Conservation (phyloP, 2,888 invertebrate species). For the Petrolisthes manimaculis region DNA sequence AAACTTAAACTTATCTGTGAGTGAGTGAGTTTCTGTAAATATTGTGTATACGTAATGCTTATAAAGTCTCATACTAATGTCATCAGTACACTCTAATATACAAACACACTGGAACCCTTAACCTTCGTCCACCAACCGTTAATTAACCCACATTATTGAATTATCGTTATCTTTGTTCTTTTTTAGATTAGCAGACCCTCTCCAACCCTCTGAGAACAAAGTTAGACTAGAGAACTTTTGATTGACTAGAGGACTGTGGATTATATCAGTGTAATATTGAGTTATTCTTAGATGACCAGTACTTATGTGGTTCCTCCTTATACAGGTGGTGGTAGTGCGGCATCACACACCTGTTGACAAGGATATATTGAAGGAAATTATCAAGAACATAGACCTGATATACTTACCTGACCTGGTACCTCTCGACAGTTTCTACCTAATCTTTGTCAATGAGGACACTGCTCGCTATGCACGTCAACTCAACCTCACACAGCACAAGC, state of each 20-base stretch:
- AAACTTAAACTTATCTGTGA: slow-evolving; percentile 4
- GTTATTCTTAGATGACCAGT: background rate
- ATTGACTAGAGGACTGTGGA: too few relatives aligned
- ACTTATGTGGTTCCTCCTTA: background rate
- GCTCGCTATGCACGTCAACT: background rate
- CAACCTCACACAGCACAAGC: slow-evolving; percentile 7
- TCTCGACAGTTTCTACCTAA: background rate
- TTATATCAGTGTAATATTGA: background rate
- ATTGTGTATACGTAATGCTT: too few relatives aligned
- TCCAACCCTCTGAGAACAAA: too few relatives aligned
- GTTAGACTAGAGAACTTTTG: too few relatives aligned
- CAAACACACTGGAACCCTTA: too few relatives aligned
- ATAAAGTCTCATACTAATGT: too few relatives aligned
- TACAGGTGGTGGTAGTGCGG: slow-evolving; percentile 18
- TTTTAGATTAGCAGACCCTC: too few relatives aligned
- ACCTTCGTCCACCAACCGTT: too few relatives aligned
- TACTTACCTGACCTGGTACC: slow-evolving; percentile 6
- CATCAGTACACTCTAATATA: too few relatives aligned
- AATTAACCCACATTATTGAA: background rate
- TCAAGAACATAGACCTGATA: background rate
- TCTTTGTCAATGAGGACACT: background rate
- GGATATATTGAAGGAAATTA: background rate
- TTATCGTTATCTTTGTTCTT: background rate
- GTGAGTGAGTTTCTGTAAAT: background rate
- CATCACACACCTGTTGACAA: slow-evolving; percentile 13